These are phyloP conservation scores for Aphis craccivora DNA, from an alignment of 1,140 invertebrate species.

Conservation along the genomic window DNA sequence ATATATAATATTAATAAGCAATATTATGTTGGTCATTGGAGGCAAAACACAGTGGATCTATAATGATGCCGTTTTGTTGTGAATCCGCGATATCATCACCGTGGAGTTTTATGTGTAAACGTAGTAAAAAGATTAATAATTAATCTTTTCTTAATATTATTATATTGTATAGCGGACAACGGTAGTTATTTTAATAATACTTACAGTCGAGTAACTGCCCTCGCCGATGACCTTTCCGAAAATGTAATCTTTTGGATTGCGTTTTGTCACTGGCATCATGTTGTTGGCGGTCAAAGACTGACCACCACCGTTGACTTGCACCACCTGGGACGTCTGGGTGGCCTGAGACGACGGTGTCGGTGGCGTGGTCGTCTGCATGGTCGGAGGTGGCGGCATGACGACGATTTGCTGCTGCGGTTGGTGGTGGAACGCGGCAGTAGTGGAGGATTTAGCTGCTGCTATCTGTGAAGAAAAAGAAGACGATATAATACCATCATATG, in stretches of 20 bases:
- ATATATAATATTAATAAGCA: background rate
- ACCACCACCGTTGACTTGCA: slow-evolving; percentile 4
- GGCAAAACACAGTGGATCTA: background rate
- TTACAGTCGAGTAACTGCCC: slow-evolving; percentile 93
- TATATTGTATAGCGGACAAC: background rate
- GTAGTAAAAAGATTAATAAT: background rate
- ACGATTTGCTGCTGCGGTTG: slow-evolving; percentile 45
- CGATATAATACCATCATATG: background rate
- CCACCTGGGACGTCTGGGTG: background rate
- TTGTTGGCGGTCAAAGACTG: background rate
- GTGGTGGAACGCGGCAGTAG: background rate
- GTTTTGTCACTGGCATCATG: slow-evolving; percentile 67
- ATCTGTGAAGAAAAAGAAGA: background rate
- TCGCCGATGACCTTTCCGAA: slow-evolving; percentile 96
- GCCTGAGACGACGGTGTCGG: background rate
- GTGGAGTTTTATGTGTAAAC: background rate
- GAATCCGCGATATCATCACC: background rate
- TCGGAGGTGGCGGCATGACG: slow-evolving; percentile 48
- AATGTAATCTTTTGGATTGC: slow-evolving; percentile 86
- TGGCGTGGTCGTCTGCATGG: slow-evolving; percentile 5
- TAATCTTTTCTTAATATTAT: background rate
- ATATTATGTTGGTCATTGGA: background rate
- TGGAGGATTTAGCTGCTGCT: slow-evolving; percentile 37
- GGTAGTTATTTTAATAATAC: slow-evolving; percentile 59
- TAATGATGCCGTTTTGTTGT: background rate